These are phyloP conservation scores for Etheostoma cragini DNA, from an alignment of 2,113 vertebrate genomes.

Conservation along the genomic window DNA sequence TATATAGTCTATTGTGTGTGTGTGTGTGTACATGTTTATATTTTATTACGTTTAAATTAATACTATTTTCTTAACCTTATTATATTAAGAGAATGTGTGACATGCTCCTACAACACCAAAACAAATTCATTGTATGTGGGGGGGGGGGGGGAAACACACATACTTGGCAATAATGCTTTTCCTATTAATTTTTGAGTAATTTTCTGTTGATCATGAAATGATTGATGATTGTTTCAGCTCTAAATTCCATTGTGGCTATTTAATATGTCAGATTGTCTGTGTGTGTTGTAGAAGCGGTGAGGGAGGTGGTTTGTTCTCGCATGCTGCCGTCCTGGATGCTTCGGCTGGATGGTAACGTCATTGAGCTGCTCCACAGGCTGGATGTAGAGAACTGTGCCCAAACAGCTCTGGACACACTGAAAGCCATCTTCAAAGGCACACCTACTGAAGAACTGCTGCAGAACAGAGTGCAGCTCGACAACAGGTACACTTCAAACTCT, in stretches of 20 bases:
- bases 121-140: too few relatives aligned
- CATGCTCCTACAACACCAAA: too few relatives aligned
- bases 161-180: too few relatives aligned
- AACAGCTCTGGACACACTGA: slow-evolving; percentile 86
- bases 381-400: slow-evolving; percentile 95
- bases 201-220: background rate
- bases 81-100: too few relatives aligned
- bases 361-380: slow-evolving; percentile 91
- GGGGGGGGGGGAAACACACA: too few relatives aligned
- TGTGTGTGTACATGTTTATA: too few relatives aligned
- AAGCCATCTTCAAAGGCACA: slow-evolving; percentile 85
- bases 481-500: slow-evolving; percentile 81
- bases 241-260: background rate
- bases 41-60: too few relatives aligned
- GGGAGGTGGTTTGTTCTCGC: slow-evolving; percentile 86
- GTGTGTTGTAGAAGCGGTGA: slow-evolving; percentile 86
- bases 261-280: background rate
- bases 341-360: slow-evolving; percentile 86
- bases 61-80: too few relatives aligned
- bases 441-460: slow-evolving; percentile 83
- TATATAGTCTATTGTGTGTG: too few relatives aligned
- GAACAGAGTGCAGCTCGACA: slow-evolving; percentile 81
- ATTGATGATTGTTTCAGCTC: background rate
- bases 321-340: slow-evolving; percentile 91
- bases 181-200: background rate